These are phyloP conservation scores for Microctenopoma stevenorrisi DNA, from an alignment of 2,797 vertebrate genomes.

Conservation along the genomic window DNA sequence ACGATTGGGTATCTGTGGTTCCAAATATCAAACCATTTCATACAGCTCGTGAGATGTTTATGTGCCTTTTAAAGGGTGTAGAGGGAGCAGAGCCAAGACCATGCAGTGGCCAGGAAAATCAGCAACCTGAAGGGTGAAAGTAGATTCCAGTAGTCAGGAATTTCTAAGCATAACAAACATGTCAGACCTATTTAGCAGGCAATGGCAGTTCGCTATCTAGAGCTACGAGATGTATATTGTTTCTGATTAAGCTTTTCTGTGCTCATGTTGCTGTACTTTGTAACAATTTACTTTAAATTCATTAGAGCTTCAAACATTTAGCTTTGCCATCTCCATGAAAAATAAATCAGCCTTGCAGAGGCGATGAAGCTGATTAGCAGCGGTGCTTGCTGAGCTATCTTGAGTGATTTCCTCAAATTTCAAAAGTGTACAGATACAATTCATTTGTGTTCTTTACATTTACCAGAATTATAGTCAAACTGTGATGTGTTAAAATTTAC, in stretches of 20 bases:
- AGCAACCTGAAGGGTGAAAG: constrained; percentile 73
- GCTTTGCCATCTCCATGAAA: constrained; percentile 69
- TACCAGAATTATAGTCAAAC: constrained; percentile 32
- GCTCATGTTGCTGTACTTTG: constrained; percentile 65
- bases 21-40: constrained; percentile 38
- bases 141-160: constrained; percentile 84
- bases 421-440: constrained; percentile 22
- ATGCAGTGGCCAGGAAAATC: constrained; percentile 65
- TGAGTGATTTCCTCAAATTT: constrained; percentile 21
- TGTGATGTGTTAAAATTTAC: constrained; percentile 17
- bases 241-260: constrained; percentile 76
- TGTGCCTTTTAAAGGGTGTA: constrained; percentile 44
- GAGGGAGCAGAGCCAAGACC: constrained; percentile 40
- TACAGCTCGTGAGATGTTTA: constrained; percentile 38
- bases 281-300: constrained; percentile 78
- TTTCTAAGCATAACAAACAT: constrained; percentile 85
- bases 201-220: constrained; percentile 55
- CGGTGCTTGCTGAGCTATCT: constrained; percentile 4
- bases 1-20: not conserved
- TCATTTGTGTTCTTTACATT: constrained; percentile 29
- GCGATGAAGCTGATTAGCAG: constrained; percentile 51
- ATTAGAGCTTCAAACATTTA: constrained; percentile 79
- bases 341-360: constrained; percentile 67
- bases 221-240: constrained; percentile 77
- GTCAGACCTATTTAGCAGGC: constrained; percentile 77